Conservation (phyloP, 2,888 invertebrate genomes). For the Noctua pronuba region DNA sequence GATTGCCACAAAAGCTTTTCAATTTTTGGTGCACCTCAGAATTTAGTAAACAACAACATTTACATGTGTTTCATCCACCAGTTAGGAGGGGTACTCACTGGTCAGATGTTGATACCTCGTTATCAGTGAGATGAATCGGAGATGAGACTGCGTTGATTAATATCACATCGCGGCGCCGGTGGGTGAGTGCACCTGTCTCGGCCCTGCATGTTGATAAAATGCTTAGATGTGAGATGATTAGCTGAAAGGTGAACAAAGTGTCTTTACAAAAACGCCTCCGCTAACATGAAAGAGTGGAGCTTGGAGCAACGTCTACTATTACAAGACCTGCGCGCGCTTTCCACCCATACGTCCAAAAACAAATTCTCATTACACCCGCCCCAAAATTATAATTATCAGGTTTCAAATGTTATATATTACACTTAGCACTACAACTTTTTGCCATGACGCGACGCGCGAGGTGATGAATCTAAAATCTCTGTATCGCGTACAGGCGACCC, state of each 20-base stretch:
- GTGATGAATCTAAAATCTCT: background rate
- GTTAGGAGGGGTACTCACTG: background rate
- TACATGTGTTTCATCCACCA: background rate
- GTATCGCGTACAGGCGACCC: background rate
- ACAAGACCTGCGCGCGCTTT: background rate
- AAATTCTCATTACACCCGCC: background rate
- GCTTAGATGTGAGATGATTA: slow-evolving; percentile 11
- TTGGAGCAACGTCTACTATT: background rate
- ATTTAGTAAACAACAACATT: background rate
- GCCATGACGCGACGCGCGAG: no score
- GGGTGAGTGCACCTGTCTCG: slow-evolving; percentile 17
- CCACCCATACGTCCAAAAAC: background rate
- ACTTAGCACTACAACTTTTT: background rate
- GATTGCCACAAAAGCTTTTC: background rate
- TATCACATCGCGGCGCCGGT: slow-evolving; percentile 5
- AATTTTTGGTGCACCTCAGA: background rate
- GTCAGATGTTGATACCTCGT: background rate
- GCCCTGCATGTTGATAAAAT: background rate
- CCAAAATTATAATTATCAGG: background rate
- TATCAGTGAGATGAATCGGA: slow-evolving; percentile 34
- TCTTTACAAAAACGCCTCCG: background rate
- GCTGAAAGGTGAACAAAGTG: slow-evolving; percentile 9
- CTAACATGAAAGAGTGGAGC: background rate
- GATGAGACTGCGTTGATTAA: slow-evolving; percentile 28
- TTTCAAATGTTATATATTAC: background rate